Evolutionary conservation across 2,797 vertebrate species (phyloP), one percentile per base, ranked within the genome.

Genomic region (Masticophis lateralis): DNA sequence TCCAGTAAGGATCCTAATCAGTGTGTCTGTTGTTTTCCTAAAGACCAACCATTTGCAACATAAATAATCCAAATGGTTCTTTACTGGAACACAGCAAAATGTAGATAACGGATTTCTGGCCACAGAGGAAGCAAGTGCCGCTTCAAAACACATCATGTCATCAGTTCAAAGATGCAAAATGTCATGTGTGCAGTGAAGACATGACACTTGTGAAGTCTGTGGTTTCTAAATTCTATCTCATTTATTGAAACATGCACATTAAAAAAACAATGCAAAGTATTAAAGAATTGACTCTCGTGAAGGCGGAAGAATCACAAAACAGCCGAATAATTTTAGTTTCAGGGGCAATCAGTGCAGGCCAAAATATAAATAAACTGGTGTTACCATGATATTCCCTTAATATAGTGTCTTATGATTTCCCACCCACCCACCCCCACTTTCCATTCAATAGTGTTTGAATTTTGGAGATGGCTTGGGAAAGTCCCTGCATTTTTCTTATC

Each of bases 51-150:
- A 22, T 37, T n/a, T 90, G 28, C 60, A 92, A 47, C 1, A 87
- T 90, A 91, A 91, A 92, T 57, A 90, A 22, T 69, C 79, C 60
- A 56, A n/a, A 56, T 20, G 87, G 91, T 27, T 89, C 89, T 87
- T 92, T 43, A 53, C n/a, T 66, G 28, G 28, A 91, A 93, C 32
- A 7, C 93, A 89, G 53, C 9, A 93, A 79, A 43, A 43, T 43
- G 8, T 43, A 43, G 8, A 79, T 4, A 20, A 37, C 3, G 37
- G 18, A 43, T 79, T 83, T 83, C 74, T 83, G 37, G 20, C 74
- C 37, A 47, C 37, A 83, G 74, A 11, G 74, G 37, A 47, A 79
- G 3, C 74, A 47, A 83, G 9, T 47, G 32, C 18, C 22, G 4
- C 37, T 20, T 83, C 74, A 25, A 43, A 47, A 47, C 37, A 37